Evolutionary conservation across 1,140 invertebrate genomes (phyloP), one percentile per base, ranked within the genome.

Genomic region (Thaumetopoea pityocampa): DNA sequence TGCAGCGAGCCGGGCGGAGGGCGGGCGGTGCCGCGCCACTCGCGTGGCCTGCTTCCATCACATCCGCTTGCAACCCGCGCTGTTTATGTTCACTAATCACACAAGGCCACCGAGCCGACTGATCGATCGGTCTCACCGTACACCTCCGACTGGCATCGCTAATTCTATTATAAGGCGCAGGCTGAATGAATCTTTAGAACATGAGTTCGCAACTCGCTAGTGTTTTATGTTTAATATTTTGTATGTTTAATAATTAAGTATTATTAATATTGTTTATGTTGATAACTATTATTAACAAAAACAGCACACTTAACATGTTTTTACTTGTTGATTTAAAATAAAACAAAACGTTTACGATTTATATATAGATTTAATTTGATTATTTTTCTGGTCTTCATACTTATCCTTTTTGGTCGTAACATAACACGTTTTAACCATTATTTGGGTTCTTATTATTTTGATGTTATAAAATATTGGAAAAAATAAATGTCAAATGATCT

Each of bases 21-120:
- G 57, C 30, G 53, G 47, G 44, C 34, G 42, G 41, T 28, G 43
- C 45, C 36, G 44, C 42, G 28, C 16, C 34, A 48, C 34, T 69
- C 38, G 69, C 72, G 60, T 69, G 71, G 43, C 57, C 51, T 41
- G 66, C 54, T 57, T 62, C 61, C 51, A 48, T 49, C 50, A 59
- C 62, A 81, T 81, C 77, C 77, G 71, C 66, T 68, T 67, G 67
- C 70, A 67, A 62, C 60, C 27, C 28, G 27, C 52, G 46, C 34
- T 27, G 55, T 67, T 69, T 50, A 53, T 67, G 74, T 70, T 74
- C 65, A 65, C 64, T 59, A 67, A 76, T 72, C 59, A 60, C 52
- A 66, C 67, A 74, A 78, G 77, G 77, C 63, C 64, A 34, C 46
- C 55, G 60, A 65, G 65, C 71, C 67, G 50, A 67, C 62, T 67